Conservation (phyloP, 2,113 vertebrate species). For the Genyomyrus donnyi region DNA sequence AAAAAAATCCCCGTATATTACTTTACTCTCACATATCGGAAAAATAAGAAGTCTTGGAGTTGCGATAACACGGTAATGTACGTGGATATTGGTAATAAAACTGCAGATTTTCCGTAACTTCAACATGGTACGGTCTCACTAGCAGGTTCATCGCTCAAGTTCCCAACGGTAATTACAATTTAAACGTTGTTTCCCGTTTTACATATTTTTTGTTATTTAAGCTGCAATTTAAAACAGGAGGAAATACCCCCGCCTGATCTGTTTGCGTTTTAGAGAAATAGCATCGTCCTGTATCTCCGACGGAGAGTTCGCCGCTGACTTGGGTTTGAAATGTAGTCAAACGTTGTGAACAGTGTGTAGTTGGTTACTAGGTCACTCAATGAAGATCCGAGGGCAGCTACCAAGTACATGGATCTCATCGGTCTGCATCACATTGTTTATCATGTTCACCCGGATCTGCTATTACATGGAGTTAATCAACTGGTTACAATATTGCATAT, state of each 20-base stretch:
- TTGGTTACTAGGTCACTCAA: slow-evolving; percentile 2
- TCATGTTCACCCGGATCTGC: neutral
- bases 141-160: slow-evolving; percentile 20
- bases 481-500: neutral
- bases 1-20: neutral
- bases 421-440: neutral
- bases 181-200: neutral
- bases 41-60: neutral
- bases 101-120: neutral
- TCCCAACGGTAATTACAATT: neutral
- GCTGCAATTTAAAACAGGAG: too few relatives aligned
- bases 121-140: slow-evolving; percentile 12
- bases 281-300: neutral
- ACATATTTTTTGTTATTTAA: too few relatives aligned
- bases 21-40: neutral
- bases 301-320: neutral
- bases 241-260: neutral
- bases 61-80: neutral
- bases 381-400: neutral
- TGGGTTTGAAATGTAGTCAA: neutral
- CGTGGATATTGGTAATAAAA: neutral
- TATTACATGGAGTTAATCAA: neutral
- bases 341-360: neutral
- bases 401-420: neutral
- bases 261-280: neutral